phyloP scores from a whole-genome alignment of 2,888 invertebrate species.

The Gymnocheta viridis region DNA sequence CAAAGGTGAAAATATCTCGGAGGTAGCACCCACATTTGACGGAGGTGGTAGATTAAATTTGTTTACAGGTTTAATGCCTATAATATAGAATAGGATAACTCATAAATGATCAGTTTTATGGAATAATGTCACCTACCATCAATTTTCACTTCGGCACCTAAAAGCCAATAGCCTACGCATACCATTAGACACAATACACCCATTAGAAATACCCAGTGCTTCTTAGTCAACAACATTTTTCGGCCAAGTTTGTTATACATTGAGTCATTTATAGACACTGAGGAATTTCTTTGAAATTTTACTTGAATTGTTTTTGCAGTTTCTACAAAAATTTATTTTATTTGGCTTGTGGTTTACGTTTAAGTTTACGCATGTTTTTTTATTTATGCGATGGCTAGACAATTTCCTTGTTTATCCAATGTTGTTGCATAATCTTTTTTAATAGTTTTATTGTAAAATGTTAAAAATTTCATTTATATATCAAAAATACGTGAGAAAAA shows the following conservation, averaged over 20 bases:
- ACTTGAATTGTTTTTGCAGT: neutral
- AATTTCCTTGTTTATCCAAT: conserved; percentile 32
- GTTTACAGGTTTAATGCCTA: conserved; percentile 75
- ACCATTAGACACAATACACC: conserved; percentile 74
- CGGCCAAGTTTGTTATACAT: conserved; percentile 63
- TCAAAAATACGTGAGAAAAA: conserved; percentile 57
- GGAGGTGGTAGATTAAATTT: conserved; percentile 62
- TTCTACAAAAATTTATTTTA: conserved; percentile 19
- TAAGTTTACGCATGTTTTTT: conserved; percentile 57
- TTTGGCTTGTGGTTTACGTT: conserved; percentile 14
- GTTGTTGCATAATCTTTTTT: neutral
- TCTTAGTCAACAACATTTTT: conserved; percentile 79
- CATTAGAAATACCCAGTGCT: conserved; percentile 77
- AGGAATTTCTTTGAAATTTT: conserved; percentile 20
- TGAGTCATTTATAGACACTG: conserved; percentile 50
- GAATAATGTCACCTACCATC: conserved; percentile 31
- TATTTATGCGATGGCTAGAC: conserved; percentile 17
- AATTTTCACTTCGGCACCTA: conserved; percentile 75
- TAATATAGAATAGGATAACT: neutral
- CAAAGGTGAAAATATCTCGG: neutral
- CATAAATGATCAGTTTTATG: neutral
- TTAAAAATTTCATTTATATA: conserved; percentile 25
- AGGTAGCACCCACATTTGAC: conserved; percentile 4
- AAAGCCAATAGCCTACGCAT: conserved; percentile 77
- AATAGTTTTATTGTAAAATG: conserved; percentile 35